Evolutionary conservation across 1,140 invertebrate genomes (phyloP).

Genomic region (Drosophila burlai): DNA sequence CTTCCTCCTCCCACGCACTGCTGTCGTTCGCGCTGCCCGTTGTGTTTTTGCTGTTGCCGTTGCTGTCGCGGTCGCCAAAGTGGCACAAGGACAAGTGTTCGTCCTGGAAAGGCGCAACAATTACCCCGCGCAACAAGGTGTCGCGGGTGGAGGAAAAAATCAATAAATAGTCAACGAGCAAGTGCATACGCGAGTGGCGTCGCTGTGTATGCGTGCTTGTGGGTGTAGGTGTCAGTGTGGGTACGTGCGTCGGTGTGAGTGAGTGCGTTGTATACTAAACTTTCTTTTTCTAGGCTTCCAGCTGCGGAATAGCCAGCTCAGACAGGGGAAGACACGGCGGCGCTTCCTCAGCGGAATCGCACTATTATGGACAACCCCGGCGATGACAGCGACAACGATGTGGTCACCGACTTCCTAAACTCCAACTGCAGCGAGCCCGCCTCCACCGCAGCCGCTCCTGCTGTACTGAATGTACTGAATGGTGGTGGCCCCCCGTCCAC

Average conservation of each 20-base stretch:
- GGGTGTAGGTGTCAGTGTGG: conserved; percentile 17
- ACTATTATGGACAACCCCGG: conserved; percentile 68
- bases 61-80: conserved; percentile 39
- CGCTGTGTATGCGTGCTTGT: conserved; percentile 34
- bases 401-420: conserved; percentile 84
- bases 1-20: conserved; percentile 24
- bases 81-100: conserved; percentile 69
- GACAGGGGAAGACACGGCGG: conserved; percentile 28
- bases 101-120: conserved; percentile 77
- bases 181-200: conserved; percentile 46
- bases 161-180: conserved; percentile 68
- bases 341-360: not conserved
- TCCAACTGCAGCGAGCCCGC: conserved; percentile 65
- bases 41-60: conserved; percentile 22
- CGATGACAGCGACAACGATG: conserved; percentile 83
- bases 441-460: conserved; percentile 1
- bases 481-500: conserved; percentile 20
- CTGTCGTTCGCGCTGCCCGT: conserved; percentile 19
- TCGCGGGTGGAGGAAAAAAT: conserved; percentile 63
- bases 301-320: conserved; percentile 44
- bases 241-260: conserved; percentile 28
- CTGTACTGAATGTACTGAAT: conserved; percentile 38
- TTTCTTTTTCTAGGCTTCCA: conserved; percentile 75
- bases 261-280: conserved; percentile 72
- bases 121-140: conserved; percentile 67